Evolutionary conservation across 2,888 invertebrate genomes (phyloP), one percentile per base, ranked within the genome.

Genomic region (Drosophila phalerata): DNA sequence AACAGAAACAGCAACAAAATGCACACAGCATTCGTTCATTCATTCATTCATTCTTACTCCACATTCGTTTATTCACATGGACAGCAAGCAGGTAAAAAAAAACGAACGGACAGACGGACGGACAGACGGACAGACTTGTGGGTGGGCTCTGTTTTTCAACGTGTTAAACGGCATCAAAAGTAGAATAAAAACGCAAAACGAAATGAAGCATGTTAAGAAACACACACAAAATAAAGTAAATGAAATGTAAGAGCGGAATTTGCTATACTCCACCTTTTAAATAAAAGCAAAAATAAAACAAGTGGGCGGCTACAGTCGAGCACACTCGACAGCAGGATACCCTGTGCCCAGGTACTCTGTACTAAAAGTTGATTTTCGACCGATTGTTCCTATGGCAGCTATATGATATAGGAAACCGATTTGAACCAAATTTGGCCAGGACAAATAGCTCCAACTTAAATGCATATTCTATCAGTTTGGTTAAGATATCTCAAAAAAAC

Each of bases 11-110:
- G 60, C 55, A 73, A 70, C 79, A 43, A 66, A 80, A 60, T 80
- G 73, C 84, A 87, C 68, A 73, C 76, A 74, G 66, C 77, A 83
- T 80, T 85, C 77, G 70, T 52, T 76, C 88, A 85, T 85, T 87
- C 85, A 88, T 72, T 85, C 82, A 81, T 56, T 45, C 58, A 53
- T 38, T 43, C 81, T 64, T 57, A 55, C n/a, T n/a, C 82, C 82
- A 66, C 60, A 79, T 56, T 73, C 69, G 60, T 56, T 71, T 52
- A 65, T 79, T 69, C 80, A 64, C 76, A 69, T 71, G 45, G 62
- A 81, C 69, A 67, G 47, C 58, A 62, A 62, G 48, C 83, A 71
- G 83, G 87, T 84, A 84, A 64, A 64, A 37, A 43, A 30, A 30
- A 43, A 28, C 0, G 25, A 30, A 9, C 38, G 38, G 15, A 38